Evolutionary conservation across 1,140 invertebrate genomes (phyloP), one percentile per base, ranked within the genome.

Genomic region (Heliothis virescens): DNA sequence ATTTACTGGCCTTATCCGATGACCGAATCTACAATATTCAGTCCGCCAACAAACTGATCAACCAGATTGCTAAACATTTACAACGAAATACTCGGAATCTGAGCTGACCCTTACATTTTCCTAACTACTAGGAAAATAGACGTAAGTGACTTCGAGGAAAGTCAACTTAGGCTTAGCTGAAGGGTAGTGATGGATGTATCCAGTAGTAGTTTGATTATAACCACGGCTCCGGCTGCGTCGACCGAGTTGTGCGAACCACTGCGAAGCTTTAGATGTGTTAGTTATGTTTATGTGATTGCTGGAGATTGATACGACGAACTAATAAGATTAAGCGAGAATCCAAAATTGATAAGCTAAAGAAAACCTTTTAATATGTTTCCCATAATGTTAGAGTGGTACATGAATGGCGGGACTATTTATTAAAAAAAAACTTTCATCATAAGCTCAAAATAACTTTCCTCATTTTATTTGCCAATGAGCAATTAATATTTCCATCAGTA

Each of bases 281-380:
- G 53, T 15, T n/a, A 72, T 41, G 53, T 72, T 71, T 53, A 71
- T 71, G 13, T 16, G 67, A 53, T 71, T 71, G 12, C 5, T 4
- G 3, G 9, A 12, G 48, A 52, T 71, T 50, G 47, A 52, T 71
- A 71, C 48, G 12, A 12, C 16, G 63, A 16, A 12, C 47, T 67
- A 67, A 48, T 67, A 50, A 41, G 34, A 48, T 48, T 12, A 48
- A 48, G 15, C n/a, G 16, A 10, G 1, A 18, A 41, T 15, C 34
- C n/a, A 5, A 34, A 63, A 41, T 63, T 63, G 15, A 16, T 5
- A 10, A 47, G 62, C 29, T 16, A 47, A 13, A 60, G 21, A 26
- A n/a, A n/a, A n/a, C n/a, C n/a, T n/a, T n/a, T n/a, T n/a, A n/a
- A n/a, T n/a, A n/a, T n/a, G n/a, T n/a, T n/a, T n/a, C n/a, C n/a